Percentiles rank a stretch among this genome's conserved stretches.
Conservation (phyloP, 1,140 invertebrate species). For the Augochlora pura region DNA sequence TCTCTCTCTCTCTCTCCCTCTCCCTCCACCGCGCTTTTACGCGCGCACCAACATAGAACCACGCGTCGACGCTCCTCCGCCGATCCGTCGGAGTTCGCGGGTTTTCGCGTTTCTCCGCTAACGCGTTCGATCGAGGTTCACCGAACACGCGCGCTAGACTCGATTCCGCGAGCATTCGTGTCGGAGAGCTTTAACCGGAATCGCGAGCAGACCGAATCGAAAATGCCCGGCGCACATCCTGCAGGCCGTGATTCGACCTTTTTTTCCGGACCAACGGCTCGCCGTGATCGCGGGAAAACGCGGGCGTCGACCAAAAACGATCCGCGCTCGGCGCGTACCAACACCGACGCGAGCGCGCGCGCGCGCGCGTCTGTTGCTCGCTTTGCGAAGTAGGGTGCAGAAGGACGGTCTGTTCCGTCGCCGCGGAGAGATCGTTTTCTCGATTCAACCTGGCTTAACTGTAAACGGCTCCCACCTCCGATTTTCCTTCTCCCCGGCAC, state of each 20-base stretch:
- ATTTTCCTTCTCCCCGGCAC: constrained; percentile 4
- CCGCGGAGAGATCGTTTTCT: constrained; percentile 10
- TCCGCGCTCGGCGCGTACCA: too few species aligned
- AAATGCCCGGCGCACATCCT: neutral
- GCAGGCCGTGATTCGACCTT: too few species aligned
- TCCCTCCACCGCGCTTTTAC: neutral
- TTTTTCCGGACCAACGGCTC: too few species aligned
- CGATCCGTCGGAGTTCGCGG: neutral
- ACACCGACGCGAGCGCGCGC: neutral
- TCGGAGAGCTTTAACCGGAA: constrained; percentile 12
- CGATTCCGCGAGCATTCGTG: constrained; percentile 9
- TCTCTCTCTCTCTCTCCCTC: neutral
- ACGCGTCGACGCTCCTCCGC: neutral
- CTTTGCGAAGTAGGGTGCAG: neutral
- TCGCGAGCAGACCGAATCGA: neutral
- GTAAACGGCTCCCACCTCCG: constrained; percentile 37
- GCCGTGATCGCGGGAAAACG: too few species aligned
- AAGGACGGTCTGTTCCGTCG: neutral
- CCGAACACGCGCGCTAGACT: constrained; percentile 3
- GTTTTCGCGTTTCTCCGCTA: neutral
- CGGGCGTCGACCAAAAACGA: too few species aligned
- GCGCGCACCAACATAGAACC: too few species aligned
- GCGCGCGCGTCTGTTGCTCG: constrained; percentile 7
- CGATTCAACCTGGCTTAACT: constrained; percentile 29
- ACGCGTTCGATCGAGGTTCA: neutral